Evolutionary conservation across 2,113 vertebrate genomes (phyloP), one percentile per base, ranked within the genome.

Genomic region (Larimichthys polyactis): DNA sequence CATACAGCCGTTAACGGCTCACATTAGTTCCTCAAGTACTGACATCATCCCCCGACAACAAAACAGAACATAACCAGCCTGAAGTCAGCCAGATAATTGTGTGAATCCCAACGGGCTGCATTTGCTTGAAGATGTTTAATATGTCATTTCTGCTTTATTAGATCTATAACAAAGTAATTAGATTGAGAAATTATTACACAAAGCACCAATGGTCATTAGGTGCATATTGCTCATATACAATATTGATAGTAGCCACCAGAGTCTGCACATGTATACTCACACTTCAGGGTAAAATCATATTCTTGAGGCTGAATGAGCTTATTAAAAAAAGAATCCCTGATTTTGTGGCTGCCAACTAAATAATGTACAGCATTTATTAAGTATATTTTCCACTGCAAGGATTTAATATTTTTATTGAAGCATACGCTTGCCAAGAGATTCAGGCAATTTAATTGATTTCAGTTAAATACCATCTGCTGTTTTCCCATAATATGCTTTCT

Each of bases 81-180:
- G 12, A n/a, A 71, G 48, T 17, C 22, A 43, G 64, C 0, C 0
- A 3, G 20, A 52, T 52, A 10, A 80, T 69, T 3, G 51, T 58
- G 11, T 75, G 32, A 76, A 70, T 46, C 27, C 74, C 57, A 67
- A 60, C 27, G 43, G 62, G 20, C 52, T 40, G 14, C 12, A 7
- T 63, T 62, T n/a, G 19, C 6, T 57, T 24, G 60, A 46, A 43
- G 20, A 66, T 22, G 17, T 16, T 67, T 66, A 48, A 51, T 29
- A 44, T 55, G 75, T 46, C 3, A 65, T 62, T 44, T 65, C 20
- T 58, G 54, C 27, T 71, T 84, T 66, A 84, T 82, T 78, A 60
- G 55, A 67, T 40, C 36, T 40, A 2, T 40, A 40, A 40, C 36
- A 77, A 46, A 64, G 40, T 22, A 57, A 58, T 84, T 58, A 22